Evolutionary conservation across 23 tunicate genomes (phyloP).

Genomic region (Phallusia fumigata): DNA sequence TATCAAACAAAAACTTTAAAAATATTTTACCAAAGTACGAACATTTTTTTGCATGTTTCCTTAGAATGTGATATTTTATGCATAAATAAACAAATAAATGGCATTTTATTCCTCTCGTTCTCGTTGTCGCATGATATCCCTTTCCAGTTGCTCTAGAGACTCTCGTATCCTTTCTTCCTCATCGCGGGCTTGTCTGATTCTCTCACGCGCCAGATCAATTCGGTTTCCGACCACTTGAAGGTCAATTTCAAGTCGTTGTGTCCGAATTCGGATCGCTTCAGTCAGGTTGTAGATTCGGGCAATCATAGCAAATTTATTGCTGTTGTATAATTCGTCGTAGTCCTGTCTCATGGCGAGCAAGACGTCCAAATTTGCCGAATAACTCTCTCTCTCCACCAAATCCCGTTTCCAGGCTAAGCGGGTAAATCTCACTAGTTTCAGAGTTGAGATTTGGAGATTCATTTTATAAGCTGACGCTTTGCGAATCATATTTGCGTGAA

Average conservation of each 20-base stretch:
- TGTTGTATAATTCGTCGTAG: conserved; percentile 1
- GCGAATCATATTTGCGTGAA: too few species aligned
- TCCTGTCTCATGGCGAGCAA: conserved; percentile 20
- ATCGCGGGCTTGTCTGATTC: neutral
- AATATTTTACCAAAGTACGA: too few species aligned
- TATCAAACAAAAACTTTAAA: too few species aligned
- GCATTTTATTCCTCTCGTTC: neutral
- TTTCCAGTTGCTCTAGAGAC: neutral
- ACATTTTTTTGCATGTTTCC: too few species aligned
- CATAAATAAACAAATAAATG: too few species aligned
- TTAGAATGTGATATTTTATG: too few species aligned
- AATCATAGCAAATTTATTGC: neutral
- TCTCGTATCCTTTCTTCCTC: neutral
- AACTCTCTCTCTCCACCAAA: too few species aligned
- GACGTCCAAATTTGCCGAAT: neutral
- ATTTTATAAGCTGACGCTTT: too few species aligned
- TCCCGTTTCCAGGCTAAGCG: too few species aligned
- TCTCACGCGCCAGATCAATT: neutral
- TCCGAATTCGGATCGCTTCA: neutral
- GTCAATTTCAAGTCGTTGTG: neutral
- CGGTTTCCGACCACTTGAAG: neutral
- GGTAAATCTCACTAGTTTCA: too few species aligned
- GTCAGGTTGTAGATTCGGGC: conserved; percentile 8
- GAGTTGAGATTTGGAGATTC: too few species aligned
- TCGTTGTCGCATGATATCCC: neutral